phyloP scores from a whole-genome alignment of 2,888 invertebrate species.

The Helleia helle region DNA sequence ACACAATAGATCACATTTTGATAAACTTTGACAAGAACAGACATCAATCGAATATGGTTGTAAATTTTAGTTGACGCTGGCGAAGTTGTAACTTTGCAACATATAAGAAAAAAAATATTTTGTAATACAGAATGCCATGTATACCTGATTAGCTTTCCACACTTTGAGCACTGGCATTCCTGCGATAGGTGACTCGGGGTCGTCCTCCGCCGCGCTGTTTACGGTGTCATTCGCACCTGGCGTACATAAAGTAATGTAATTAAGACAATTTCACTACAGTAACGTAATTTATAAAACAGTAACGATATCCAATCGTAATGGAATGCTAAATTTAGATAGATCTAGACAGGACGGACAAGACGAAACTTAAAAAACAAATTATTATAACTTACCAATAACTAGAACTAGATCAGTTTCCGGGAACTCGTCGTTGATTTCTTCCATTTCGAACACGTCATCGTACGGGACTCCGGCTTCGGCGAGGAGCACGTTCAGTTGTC shows the following conservation, averaged over 20 bases:
- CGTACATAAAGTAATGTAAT: too few relatives aligned
- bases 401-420: conserved; percentile 86
- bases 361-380: too few relatives aligned
- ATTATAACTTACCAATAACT: conserved; percentile 79
- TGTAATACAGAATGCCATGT: conserved; percentile 17
- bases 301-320: too few relatives aligned
- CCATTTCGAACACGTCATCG: conserved; percentile 93
- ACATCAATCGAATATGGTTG: too few relatives aligned
- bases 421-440: conserved; percentile 93
- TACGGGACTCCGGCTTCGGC: conserved; percentile 96
- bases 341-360: too few relatives aligned
- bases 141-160: conserved; percentile 88
- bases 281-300: too few relatives aligned
- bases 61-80: too few relatives aligned
- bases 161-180: conserved; percentile 94
- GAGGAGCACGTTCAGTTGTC: conserved; percentile 91
- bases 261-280: too few relatives aligned
- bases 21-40: too few relatives aligned
- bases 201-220: conserved; percentile 92
- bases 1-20: too few relatives aligned
- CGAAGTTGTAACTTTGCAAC: too few relatives aligned
- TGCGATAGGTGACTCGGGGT: conserved; percentile 92
- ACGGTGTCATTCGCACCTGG: conserved; percentile 93
- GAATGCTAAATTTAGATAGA: too few relatives aligned
- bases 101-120: conserved; percentile 5